These are phyloP conservation scores for Thymallus thymallus DNA, from an alignment of 2,113 vertebrate genomes.

Conservation along the genomic window DNA sequence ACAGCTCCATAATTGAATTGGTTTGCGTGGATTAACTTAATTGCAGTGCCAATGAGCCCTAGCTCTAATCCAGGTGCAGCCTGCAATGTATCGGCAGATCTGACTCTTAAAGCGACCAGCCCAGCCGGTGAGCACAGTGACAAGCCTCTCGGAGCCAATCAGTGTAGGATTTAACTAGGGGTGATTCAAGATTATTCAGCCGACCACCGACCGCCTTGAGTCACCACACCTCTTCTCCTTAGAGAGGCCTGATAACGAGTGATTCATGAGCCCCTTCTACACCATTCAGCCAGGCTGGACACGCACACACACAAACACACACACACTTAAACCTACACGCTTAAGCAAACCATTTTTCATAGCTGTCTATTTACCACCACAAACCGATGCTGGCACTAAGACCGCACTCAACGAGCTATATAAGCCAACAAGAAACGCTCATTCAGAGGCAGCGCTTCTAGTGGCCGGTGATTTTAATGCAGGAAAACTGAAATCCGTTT, in stretches of 20 bases:
- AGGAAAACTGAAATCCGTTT: no score
- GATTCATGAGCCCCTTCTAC: no score
- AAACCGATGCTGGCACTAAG: no score
- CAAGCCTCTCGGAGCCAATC: conserved; percentile 11
- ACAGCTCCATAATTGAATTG: conserved; percentile 71
- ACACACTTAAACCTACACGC: not conserved
- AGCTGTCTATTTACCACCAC: no score
- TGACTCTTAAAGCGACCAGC: conserved; percentile 53
- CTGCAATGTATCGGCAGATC: conserved; percentile 60
- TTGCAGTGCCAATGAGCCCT: conserved; percentile 60
- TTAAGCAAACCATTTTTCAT: not conserved
- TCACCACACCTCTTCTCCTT: no score
- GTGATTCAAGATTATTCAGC: conserved; percentile 49
- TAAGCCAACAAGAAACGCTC: no score
- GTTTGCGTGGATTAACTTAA: conserved; percentile 74
- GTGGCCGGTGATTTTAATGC: no score
- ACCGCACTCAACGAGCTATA: no score
- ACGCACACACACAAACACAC: not conserved
- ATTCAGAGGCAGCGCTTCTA: no score
- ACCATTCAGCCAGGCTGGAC: not conserved
- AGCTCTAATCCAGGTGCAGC: conserved; percentile 37
- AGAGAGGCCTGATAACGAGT: no score
- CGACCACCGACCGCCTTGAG: conserved; percentile 9
- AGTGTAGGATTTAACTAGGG: conserved; percentile 30
- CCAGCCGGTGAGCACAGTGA: conserved; percentile 20